Conservation (phyloP, 2,888 invertebrate genomes). For the Netelia virgata region DNA sequence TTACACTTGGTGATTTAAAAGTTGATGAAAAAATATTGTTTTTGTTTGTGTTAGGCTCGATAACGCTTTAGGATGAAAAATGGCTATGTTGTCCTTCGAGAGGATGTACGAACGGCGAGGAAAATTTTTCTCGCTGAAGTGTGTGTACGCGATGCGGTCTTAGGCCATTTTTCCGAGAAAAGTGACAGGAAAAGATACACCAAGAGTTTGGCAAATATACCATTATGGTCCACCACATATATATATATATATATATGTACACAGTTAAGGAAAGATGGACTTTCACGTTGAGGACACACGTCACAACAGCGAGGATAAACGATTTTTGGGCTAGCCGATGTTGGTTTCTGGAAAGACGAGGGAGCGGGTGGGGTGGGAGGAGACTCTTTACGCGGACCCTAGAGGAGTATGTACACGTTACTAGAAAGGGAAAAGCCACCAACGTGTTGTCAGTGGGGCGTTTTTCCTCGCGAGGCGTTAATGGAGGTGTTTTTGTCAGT, state of each 20-base stretch:
- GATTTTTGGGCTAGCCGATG: slow-evolving; percentile 15
- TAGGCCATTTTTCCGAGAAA: background rate
- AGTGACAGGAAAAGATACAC: slow-evolving; percentile 26
- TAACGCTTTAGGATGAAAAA: background rate
- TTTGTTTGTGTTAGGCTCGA: background rate
- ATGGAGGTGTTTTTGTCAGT: slow-evolving; percentile 69
- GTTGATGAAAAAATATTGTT: background rate
- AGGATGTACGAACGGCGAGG: background rate
- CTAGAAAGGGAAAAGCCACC: slow-evolving; percentile 27
- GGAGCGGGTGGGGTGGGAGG: background rate
- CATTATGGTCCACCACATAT: slow-evolving; percentile 7
- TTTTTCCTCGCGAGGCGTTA: slow-evolving; percentile 50
- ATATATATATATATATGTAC: too few species aligned
- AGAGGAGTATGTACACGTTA: background rate
- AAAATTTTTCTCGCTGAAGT: background rate
- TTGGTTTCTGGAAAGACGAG: background rate
- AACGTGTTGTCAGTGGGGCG: slow-evolving; percentile 41
- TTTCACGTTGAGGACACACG: slow-evolving; percentile 10
- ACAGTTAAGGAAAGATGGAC: background rate
- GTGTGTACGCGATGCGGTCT: background rate
- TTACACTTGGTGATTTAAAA: background rate
- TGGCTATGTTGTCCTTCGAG: background rate
- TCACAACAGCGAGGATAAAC: slow-evolving; percentile 49
- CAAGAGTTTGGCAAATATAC: slow-evolving; percentile 35
- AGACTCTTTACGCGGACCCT: background rate